Conservation (phyloP, 2,113 vertebrate species). For the Ophiodon elongatus region DNA sequence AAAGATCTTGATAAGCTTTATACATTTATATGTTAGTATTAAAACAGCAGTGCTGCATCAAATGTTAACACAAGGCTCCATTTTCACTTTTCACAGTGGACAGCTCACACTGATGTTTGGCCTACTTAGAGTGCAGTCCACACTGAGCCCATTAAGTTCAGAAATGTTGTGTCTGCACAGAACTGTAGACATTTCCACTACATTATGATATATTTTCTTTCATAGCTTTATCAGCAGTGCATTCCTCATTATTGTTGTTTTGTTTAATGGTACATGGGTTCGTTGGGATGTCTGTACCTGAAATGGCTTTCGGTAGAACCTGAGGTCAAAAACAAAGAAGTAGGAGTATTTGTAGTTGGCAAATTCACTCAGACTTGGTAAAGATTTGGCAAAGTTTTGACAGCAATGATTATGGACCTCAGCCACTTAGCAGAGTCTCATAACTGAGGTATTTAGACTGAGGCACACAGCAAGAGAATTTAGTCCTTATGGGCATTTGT, state of each 20-base stretch:
- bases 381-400: conserved; percentile 49
- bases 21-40: conserved; percentile 61
- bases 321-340: conserved; percentile 58
- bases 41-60: conserved; percentile 55
- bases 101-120: conserved; percentile 59
- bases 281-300: conserved; percentile 41
- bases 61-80: conserved; percentile 45
- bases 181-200: conserved; percentile 45
- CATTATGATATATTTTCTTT: conserved; percentile 41
- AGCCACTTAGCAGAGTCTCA: conserved; percentile 21
- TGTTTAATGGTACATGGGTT: conserved; percentile 59
- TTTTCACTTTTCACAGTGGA: conserved; percentile 44
- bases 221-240: conserved; percentile 37
- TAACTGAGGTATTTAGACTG: conserved; percentile 45
- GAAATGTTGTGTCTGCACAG: conserved; percentile 43
- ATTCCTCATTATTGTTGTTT: conserved; percentile 68
- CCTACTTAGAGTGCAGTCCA: conserved; percentile 37
- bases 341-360: conserved; percentile 30
- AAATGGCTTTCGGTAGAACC: conserved; percentile 51
- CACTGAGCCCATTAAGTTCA: conserved; percentile 43
- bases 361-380: conserved; percentile 33
- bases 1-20: conserved; percentile 63
- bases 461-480: conserved; percentile 55
- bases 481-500: conserved; percentile 72
- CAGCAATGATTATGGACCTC: conserved; percentile 43